These are phyloP conservation scores for Anas bernieri DNA, from an alignment of 2,797 vertebrate genomes.

Conservation along the genomic window DNA sequence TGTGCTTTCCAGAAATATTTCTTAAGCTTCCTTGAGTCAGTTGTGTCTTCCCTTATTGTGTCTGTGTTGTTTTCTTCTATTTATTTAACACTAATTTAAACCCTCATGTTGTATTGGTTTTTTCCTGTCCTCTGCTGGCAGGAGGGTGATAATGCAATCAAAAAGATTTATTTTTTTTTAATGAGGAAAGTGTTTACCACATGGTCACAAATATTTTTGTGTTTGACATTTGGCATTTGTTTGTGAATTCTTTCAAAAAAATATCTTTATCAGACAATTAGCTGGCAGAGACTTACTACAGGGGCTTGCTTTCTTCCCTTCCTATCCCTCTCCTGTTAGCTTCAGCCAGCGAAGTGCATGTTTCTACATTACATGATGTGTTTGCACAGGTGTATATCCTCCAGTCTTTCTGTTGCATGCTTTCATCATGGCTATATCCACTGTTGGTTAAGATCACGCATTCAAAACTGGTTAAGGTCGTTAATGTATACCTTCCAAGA, in stretches of 20 bases:
- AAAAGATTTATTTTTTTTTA: not conserved
- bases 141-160: not conserved
- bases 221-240: not conserved
- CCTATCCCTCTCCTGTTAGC: not conserved
- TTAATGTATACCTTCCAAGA: not conserved
- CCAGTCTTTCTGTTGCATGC: not conserved
- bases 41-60: not conserved
- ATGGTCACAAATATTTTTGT: not conserved
- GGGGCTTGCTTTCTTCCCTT: not conserved
- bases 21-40: not conserved
- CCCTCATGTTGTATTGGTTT: not conserved
- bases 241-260: not conserved
- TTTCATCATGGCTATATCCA: not conserved
- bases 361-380: not conserved
- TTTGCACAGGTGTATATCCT: not conserved
- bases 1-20: not conserved
- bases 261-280: not conserved
- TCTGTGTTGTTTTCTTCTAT: not conserved
- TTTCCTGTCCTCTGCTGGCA: slow-evolving; percentile 29
- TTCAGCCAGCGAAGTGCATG: not conserved
- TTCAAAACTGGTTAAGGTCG: not conserved
- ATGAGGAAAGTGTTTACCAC: not conserved
- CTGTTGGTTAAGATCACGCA: not conserved
- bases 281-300: not conserved
- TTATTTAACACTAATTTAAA: not conserved